Conservation (phyloP, 2,797 vertebrate genomes). For the Staurois parvus region DNA sequence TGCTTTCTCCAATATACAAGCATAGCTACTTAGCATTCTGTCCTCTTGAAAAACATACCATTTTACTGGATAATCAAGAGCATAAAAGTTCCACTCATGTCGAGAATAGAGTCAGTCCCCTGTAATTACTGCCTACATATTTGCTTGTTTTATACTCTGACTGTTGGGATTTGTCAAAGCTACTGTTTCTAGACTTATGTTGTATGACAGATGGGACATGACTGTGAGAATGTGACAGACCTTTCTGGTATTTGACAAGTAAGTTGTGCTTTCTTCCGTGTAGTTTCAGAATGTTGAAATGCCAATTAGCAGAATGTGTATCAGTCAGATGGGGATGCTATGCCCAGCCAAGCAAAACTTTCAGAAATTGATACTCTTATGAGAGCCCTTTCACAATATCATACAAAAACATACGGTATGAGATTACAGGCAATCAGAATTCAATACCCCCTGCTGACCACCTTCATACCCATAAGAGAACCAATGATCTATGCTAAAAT, state of each 20-base stretch:
- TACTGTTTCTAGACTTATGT: constrained; percentile 21
- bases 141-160: constrained; percentile 21
- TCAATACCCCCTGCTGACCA: background rate
- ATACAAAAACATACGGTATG: background rate
- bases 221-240: constrained; percentile 12
- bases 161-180: constrained; percentile 19
- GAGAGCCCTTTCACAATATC: constrained; percentile 7
- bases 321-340: constrained; percentile 42
- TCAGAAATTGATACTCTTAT: constrained; percentile 24
- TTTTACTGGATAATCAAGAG: background rate
- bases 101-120: background rate
- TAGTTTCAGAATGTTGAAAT: constrained; percentile 20
- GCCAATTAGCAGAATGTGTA: constrained; percentile 37
- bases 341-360: constrained; percentile 45
- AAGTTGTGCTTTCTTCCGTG: constrained; percentile 35
- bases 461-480: background rate
- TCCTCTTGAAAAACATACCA: background rate
- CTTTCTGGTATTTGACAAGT: constrained; percentile 28
- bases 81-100: background rate
- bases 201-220: constrained; percentile 34
- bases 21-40: no score
- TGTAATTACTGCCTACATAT: background rate
- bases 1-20: no score
- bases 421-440: background rate
- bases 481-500: no score